Evolutionary conservation across 2,113 vertebrate genomes (phyloP), one percentile per base, ranked within the genome.

Genomic region (Sclerurus mexicanus): DNA sequence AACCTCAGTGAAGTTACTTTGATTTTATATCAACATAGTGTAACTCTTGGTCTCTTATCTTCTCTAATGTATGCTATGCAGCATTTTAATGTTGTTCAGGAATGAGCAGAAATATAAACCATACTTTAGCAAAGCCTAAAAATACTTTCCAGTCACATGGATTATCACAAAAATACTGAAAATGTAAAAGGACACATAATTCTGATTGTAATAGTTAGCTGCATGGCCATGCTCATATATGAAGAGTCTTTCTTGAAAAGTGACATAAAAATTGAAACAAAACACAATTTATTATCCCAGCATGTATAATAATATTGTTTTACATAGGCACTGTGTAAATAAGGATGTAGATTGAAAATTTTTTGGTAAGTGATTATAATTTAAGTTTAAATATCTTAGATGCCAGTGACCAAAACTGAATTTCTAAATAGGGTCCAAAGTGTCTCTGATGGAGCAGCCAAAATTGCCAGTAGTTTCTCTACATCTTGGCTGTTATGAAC

Each of bases 41-140:
- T 85, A 22, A 28, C 9, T 25, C 31, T 72, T 40, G 52, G 59
- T 63, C 50, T 83, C 55, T 82, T 74, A 75, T 83, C 88, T 74
- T 93, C 52, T 82, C 83, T 66, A 1, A 72, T 81, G 52, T 52
- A 59, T 72, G 69, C 52, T 78, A 24, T 88, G 79, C 15, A 15
- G 90, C 52, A 63, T 84, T 94, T 88, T 72, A 88, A 35, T 84
- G 79, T 52, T 93, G 68, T 68, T 90, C 68, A 85, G 92, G 60
- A 93, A 95, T 96, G 86, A 96, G 59, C 63, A 94, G 88, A 93
- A 84, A 58, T 72, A 89, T 84, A 85, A 94, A 23, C 84, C 92
- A 89, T 84, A 72, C 76, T 95, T 96, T 89, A 90, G 69, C 9
- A 35, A 63, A 89, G 68, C 47, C 92, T 96, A 92, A 90, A 95